A percentile compares a stretch with the other conserved stretches of the same genome.
phyloP scores from a whole-genome alignment of 1,140 invertebrate genomes.

The Caerostris extrusa region DNA sequence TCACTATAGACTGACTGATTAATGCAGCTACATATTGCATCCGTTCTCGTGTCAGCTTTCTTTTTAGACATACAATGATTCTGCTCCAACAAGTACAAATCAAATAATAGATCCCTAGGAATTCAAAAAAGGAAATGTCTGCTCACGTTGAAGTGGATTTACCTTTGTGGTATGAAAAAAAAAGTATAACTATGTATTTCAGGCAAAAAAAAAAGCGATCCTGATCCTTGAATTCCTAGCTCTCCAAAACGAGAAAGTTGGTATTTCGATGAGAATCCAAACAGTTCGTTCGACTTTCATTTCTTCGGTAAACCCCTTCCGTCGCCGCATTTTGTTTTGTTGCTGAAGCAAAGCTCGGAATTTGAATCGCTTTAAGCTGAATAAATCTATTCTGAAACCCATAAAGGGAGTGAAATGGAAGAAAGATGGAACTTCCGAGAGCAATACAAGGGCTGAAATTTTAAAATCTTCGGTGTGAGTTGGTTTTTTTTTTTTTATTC shows the following conservation, averaged over 20 bases:
- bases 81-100: background rate
- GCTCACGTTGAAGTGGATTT: background rate
- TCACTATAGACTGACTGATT: background rate
- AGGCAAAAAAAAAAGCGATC: background rate
- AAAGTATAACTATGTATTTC: slow-evolving; percentile 6
- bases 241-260: slow-evolving; percentile 22
- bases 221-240: background rate
- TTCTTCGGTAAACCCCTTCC: slow-evolving; percentile 27
- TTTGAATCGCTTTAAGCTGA: slow-evolving; percentile 39
- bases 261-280: slow-evolving; percentile 53
- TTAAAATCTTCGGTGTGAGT: background rate
- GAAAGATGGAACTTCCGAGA: slow-evolving; percentile 14
- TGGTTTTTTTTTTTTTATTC: background rate
- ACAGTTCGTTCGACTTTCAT: slow-evolving; percentile 19
- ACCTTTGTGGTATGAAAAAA: slow-evolving; percentile 22
- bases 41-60: background rate
- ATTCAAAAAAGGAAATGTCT: slow-evolving; percentile 17
- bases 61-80: background rate
- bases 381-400: slow-evolving; percentile 31
- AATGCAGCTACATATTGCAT: background rate
- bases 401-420: slow-evolving; percentile 9
- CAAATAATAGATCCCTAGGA: slow-evolving; percentile 29
- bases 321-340: background rate
- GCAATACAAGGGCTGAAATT: background rate
- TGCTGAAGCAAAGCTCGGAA: background rate